Base-by-base conservation (phyloP, 2,797 vertebrate species). In the Falco novaeseelandiae region DNA sequence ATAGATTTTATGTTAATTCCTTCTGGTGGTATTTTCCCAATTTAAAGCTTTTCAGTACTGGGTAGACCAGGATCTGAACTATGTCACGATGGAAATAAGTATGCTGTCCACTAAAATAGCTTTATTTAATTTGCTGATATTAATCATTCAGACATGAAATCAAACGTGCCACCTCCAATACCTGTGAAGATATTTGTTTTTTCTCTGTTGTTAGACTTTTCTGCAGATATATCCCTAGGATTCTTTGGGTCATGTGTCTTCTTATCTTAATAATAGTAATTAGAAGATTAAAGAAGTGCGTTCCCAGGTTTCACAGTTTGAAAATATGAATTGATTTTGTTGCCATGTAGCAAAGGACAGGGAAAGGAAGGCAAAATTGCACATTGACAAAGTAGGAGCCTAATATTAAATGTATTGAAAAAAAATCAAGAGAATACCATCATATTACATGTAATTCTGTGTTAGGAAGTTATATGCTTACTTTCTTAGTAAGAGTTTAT, bases 381-480 rank as follows among this genome's bases (percentile, higher is more conserved):
- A 2, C 16, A 34, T 58, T 67, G 16, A 54, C 13, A 69, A 52
- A 52, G 11, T 14, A 77, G 14, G 6, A 77, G 12, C 9, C 20
- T 70, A 36, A n/a, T 65, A 44, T 38, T 86, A 49, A 65, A 48
- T 7, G 8, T 55, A 44, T 17, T 34, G 44, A 59, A 82, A 73
- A 67, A 17, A 73, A 86, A 63, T 27, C 13, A 8, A 8, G 55
- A 74, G 14, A 70, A 36, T n/a, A 36, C 4, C 12, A 19, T 54
- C 5, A 3, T 0, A 0, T 34, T 23, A 7, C 5, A 6, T 23
- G 19, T 12, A 1, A 36, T 27, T 62, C 61, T 48, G 10, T 30
- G 10, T 61, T 58, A 23, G 13, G 9, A 55, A 90, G 38, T 71
- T 67, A 25, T 7, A 9, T 14, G 5, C 5, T 91, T 40, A 14